These are phyloP conservation scores for Nysson spinosus DNA, from an alignment of 2,888 invertebrate genomes.

Conservation along the genomic window DNA sequence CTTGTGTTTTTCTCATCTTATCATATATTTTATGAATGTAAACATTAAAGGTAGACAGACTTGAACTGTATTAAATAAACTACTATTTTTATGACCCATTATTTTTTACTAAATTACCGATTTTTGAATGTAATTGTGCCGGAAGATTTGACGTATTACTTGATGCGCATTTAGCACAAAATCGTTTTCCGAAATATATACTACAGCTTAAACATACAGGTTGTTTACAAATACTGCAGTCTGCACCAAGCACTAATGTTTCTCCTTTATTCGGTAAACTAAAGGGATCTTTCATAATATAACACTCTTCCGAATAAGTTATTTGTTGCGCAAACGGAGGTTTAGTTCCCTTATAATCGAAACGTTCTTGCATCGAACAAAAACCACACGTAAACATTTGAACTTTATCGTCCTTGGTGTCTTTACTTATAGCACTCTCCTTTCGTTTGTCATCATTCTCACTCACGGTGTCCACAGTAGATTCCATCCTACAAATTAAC, in stretches of 20 bases:
- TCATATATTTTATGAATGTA: slow-evolving; percentile 22
- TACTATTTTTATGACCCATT: slow-evolving; percentile 37
- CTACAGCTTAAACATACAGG: slow-evolving; percentile 89
- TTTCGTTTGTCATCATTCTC: no score
- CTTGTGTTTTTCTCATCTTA: no score
- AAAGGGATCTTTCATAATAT: slow-evolving; percentile 92
- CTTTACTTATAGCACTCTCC: no score
- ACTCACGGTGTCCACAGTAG: slow-evolving; percentile 39
- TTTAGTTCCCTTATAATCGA: slow-evolving; percentile 86
- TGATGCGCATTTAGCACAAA: slow-evolving; percentile 85
- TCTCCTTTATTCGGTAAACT: slow-evolving; percentile 86
- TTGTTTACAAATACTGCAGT: slow-evolving; percentile 85
- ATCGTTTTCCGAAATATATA: slow-evolving; percentile 86
- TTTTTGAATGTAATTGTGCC: slow-evolving; percentile 82
- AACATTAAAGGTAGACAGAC: slow-evolving; percentile 2
- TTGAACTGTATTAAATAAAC: slow-evolving; percentile 42
- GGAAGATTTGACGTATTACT: slow-evolving; percentile 83
- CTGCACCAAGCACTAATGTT: slow-evolving; percentile 86
- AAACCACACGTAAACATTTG: slow-evolving; percentile 82
- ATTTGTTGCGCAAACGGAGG: slow-evolving; percentile 87
- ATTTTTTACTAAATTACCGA: slow-evolving; percentile 75
- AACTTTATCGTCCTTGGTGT: slow-evolving; percentile 49
- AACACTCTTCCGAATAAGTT: slow-evolving; percentile 85
- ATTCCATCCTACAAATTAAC: slow-evolving; percentile 65
- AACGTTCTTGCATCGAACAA: slow-evolving; percentile 84